Conservation (phyloP, 1,140 invertebrate species). For the Pseudomyrmex dendroicus region DNA sequence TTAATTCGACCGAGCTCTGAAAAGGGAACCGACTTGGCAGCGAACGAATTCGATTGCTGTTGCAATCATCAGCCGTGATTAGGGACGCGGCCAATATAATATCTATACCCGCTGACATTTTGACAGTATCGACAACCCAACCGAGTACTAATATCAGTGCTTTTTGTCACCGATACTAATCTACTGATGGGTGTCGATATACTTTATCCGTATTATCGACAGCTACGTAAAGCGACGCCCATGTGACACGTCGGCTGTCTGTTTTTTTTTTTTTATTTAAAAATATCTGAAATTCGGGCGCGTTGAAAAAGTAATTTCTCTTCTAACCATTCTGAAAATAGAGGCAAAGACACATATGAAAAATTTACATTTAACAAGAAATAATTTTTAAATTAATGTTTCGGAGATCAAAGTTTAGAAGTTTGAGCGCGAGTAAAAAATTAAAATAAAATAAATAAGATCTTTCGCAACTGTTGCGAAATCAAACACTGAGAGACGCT, state of each 20-base stretch:
- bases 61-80: constrained; percentile 46
- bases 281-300: too few species aligned
- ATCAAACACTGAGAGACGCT: constrained; percentile 12
- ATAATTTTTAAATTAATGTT: too few species aligned
- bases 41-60: not conserved
- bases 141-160: not conserved
- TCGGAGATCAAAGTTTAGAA: too few species aligned
- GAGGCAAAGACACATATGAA: too few species aligned
- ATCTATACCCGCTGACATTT: constrained; percentile 4
- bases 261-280: too few species aligned
- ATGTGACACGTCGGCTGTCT: too few species aligned
- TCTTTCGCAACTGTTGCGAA: constrained; percentile 9
- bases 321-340: too few species aligned
- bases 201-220: not conserved
- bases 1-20: constrained; percentile 36
- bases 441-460: too few species aligned
- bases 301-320: too few species aligned
- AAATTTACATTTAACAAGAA: too few species aligned
- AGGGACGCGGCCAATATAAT: constrained; percentile 26
- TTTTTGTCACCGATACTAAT: constrained; percentile 22
- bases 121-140: constrained; percentile 37
- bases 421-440: too few species aligned
- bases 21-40: constrained; percentile 27
- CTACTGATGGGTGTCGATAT: constrained; percentile 34
- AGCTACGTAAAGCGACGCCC: too few species aligned